Percentiles rank a stretch among this genome's conserved stretches.
These are phyloP conservation scores for Psittacula cyanocephala DNA, from an alignment of 2,113 vertebrate genomes.

Conservation along the genomic window DNA sequence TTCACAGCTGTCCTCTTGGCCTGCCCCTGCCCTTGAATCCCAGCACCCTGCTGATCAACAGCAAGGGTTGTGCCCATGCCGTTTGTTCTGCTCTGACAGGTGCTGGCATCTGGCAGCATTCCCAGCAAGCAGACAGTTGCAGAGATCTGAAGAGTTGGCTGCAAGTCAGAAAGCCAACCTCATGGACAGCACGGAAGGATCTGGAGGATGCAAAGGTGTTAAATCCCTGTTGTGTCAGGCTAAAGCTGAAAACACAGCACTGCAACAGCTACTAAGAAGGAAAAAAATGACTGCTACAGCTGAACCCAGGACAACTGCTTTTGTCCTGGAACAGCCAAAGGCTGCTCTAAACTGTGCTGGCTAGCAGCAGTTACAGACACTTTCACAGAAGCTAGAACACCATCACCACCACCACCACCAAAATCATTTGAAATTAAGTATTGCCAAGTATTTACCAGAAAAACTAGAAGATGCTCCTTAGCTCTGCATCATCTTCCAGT, in stretches of 20 bases:
- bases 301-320: not conserved
- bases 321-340: not conserved
- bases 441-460: not conserved
- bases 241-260: not conserved
- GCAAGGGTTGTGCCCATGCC: rapidly evolving
- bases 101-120: not conserved
- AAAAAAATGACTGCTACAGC: not conserved
- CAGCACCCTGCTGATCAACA: not conserved
- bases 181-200: not conserved
- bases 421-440: not conserved
- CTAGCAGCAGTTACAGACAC: not conserved
- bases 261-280: not conserved
- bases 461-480: not conserved
- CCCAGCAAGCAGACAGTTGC: not conserved
- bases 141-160: not conserved
- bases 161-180: slow-evolving; percentile 8
- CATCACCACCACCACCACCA: not conserved
- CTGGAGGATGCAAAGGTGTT: not conserved
- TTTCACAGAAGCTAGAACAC: not conserved
- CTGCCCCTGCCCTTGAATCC: not conserved
- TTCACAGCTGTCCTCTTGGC: slow-evolving; percentile 3
- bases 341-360: not conserved
- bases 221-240: not conserved
- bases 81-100: slow-evolving; percentile 20
- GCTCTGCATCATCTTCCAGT: not conserved